Conservation (phyloP, 2,888 invertebrate species). For the Philopedon plagiatum region DNA sequence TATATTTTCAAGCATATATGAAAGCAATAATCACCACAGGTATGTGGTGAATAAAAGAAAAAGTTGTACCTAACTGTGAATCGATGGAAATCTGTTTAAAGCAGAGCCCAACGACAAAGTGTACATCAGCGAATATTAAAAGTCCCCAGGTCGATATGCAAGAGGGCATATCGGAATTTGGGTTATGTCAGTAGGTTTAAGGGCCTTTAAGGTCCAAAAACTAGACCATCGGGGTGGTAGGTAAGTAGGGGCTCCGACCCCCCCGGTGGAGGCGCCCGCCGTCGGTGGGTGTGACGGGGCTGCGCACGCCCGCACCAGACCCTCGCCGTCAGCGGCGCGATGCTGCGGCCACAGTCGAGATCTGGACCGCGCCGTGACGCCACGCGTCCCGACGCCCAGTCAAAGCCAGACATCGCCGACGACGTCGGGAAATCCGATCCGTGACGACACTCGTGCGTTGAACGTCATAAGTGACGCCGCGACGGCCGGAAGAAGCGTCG, state of each 20-base stretch:
- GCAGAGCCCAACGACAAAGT: background rate
- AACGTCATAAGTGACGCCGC: constrained; percentile 52
- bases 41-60: no score
- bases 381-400: constrained; percentile 42
- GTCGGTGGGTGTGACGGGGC: constrained; percentile 63
- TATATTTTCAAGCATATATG: no score
- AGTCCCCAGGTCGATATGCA: constrained; percentile 31
- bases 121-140: background rate
- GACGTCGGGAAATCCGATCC: constrained; percentile 50
- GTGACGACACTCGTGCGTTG: constrained; percentile 60
- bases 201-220: constrained; percentile 52
- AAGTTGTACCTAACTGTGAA: no score
- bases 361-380: constrained; percentile 64
- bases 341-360: constrained; percentile 80
- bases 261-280: constrained; percentile 24
- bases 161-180: constrained; percentile 51
- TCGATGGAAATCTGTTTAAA: no score
- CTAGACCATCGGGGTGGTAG: constrained; percentile 47
- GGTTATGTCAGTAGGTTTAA: constrained; percentile 63
- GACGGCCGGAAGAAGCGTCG: constrained; percentile 58
- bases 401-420: constrained; percentile 34
- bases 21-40: no score
- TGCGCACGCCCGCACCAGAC: constrained; percentile 62
- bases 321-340: constrained; percentile 70
- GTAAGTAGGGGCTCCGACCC: constrained; percentile 32